phyloP scores from a whole-genome alignment of 2,797 vertebrate species.

The Oreortyx pictus region DNA sequence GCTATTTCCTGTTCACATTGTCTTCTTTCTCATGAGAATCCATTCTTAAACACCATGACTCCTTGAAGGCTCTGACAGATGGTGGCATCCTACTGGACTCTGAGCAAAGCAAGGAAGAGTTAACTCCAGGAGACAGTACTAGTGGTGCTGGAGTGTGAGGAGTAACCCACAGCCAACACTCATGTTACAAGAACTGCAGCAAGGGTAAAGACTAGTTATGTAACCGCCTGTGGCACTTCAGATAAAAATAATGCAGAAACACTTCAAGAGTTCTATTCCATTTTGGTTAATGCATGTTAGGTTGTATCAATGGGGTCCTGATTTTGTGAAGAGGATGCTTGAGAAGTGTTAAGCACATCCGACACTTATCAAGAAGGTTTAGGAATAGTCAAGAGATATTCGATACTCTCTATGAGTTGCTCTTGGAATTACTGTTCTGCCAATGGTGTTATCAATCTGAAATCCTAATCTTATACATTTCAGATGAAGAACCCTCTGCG shows the following conservation, averaged over 20 bases:
- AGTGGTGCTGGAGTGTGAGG: not conserved
- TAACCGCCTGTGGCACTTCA: not conserved
- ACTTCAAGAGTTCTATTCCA: not conserved
- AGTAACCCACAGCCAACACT: not conserved
- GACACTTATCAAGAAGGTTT: not conserved
- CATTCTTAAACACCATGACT: constrained; percentile 7
- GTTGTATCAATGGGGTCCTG: not conserved
- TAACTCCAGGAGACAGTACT: not conserved
- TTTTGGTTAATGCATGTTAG: not conserved
- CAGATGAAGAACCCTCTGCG: not conserved
- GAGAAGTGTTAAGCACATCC: not conserved
- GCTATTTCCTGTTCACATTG: constrained; percentile 78
- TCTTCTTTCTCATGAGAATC: constrained; percentile 82
- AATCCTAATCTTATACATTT: not conserved
- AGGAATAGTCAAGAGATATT: not conserved
- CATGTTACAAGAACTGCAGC: not conserved
- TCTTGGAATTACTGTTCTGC: not conserved
- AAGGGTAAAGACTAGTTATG: not conserved
- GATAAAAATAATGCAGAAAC: constrained; percentile 3
- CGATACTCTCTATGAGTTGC: not conserved
- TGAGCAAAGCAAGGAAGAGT: constrained; percentile 13
- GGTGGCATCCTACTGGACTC: constrained; percentile 39
- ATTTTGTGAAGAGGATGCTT: not conserved
- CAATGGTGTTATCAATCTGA: not conserved
- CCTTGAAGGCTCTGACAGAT: constrained; percentile 43